These are phyloP conservation scores for Sesia bembeciformis DNA, from an alignment of 2,888 invertebrate genomes.

Conservation along the genomic window DNA sequence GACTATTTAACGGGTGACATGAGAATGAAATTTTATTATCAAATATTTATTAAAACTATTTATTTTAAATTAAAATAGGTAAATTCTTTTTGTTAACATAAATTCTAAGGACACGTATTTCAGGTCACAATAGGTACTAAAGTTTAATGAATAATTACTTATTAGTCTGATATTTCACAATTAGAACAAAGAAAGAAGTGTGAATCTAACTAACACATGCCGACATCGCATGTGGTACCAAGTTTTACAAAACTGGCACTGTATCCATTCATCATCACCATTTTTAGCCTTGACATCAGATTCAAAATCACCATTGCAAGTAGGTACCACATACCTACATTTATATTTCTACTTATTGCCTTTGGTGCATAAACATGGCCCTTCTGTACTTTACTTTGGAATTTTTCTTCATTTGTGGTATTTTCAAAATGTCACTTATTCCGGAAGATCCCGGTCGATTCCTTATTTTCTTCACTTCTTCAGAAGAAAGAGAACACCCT, in stretches of 20 bases:
- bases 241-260: not conserved
- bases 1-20: not conserved
- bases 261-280: not conserved
- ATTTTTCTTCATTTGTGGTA: not conserved
- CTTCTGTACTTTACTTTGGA: not conserved
- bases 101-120: no score
- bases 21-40: not conserved
- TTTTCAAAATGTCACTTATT: not conserved
- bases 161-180: conserved; percentile 1
- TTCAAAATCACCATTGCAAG: not conserved
- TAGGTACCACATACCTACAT: not conserved
- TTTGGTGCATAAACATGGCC: not conserved
- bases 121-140: no score
- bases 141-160: not conserved
- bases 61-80: not conserved
- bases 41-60: not conserved
- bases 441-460: not conserved
- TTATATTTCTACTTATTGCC: not conserved
- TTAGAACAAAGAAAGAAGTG: not conserved
- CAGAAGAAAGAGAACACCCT: not conserved
- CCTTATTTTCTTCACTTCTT: not conserved
- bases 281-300: conserved; percentile 1
- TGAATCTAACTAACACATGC: not conserved
- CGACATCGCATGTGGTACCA: conserved; percentile 1
- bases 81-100: no score